phyloP scores from a whole-genome alignment of 2,113 vertebrate genomes.

The Oxyruncus cristatus region DNA sequence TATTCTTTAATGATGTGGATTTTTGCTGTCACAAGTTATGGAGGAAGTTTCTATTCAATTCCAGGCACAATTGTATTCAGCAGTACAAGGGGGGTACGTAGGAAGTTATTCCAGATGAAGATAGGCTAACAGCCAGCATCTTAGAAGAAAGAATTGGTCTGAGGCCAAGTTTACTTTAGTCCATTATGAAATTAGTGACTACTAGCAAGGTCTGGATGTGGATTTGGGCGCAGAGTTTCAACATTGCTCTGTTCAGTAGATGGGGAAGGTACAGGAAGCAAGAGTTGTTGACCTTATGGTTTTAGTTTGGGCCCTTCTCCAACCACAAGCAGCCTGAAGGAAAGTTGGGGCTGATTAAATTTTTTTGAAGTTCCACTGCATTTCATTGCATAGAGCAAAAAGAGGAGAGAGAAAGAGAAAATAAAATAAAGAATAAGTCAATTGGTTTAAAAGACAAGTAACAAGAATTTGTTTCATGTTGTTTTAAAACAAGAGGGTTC shows the following conservation, averaged over 20 bases:
- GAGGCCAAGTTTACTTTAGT: slow-evolving; percentile 4
- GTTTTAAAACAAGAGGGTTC: neutral
- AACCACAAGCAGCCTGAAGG: neutral
- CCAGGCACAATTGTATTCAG: neutral
- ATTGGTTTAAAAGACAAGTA: neutral
- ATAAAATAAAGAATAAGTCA: neutral
- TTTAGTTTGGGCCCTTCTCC: neutral
- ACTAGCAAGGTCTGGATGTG: neutral
- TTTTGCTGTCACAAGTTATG: neutral
- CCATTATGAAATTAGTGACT: neutral
- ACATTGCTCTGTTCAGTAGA: neutral
- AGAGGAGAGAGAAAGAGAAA: neutral
- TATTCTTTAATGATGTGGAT: neutral
- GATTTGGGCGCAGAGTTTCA: neutral
- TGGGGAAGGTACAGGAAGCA: neutral
- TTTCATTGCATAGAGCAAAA: neutral
- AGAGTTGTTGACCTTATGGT: neutral
- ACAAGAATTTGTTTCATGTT: neutral
- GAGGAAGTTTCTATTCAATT: neutral
- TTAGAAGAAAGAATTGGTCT: slow-evolving; percentile 12
- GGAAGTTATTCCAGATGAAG: neutral
- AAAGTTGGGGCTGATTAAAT: neutral
- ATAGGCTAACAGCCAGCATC: slow-evolving; percentile 19
- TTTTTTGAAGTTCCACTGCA: neutral
- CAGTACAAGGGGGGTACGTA: neutral